Conservation (phyloP, 2,888 invertebrate species). For the Melinopterus prodromus region DNA sequence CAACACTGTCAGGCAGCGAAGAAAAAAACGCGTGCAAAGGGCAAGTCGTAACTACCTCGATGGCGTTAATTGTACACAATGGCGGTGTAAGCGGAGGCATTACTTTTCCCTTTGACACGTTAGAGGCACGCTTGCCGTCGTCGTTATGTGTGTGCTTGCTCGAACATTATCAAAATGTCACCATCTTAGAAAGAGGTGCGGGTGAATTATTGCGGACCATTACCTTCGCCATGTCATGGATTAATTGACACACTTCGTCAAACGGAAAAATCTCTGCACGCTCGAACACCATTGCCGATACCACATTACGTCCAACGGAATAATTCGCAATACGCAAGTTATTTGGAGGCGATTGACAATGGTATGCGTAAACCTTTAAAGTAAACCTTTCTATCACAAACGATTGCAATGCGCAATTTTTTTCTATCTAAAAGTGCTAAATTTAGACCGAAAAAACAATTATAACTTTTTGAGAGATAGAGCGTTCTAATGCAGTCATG, state of each 20-base stretch:
- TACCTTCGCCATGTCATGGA: background rate
- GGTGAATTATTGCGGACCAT: constrained; percentile 14
- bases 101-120: background rate
- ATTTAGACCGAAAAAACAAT: too few species aligned
- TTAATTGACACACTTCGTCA: background rate
- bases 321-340: too few species aligned
- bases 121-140: background rate
- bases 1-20: background rate
- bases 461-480: too few species aligned
- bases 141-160: constrained; percentile 7
- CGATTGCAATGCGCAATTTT: too few species aligned
- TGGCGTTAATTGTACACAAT: background rate
- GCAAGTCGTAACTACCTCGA: background rate
- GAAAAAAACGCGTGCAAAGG: background rate
- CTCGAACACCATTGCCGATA: too few species aligned
- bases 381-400: too few species aligned
- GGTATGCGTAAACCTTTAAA: too few species aligned
- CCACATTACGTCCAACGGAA: too few species aligned
- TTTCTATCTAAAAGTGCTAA: too few species aligned
- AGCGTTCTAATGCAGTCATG: too few species aligned
- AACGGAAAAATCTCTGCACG: too few species aligned
- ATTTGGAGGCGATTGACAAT: too few species aligned
- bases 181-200: constrained; percentile 19
- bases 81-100: background rate
- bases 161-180: constrained; percentile 25